phyloP scores from a whole-genome alignment of 1,140 invertebrate species.

The Adoxophyes honmai region DNA sequence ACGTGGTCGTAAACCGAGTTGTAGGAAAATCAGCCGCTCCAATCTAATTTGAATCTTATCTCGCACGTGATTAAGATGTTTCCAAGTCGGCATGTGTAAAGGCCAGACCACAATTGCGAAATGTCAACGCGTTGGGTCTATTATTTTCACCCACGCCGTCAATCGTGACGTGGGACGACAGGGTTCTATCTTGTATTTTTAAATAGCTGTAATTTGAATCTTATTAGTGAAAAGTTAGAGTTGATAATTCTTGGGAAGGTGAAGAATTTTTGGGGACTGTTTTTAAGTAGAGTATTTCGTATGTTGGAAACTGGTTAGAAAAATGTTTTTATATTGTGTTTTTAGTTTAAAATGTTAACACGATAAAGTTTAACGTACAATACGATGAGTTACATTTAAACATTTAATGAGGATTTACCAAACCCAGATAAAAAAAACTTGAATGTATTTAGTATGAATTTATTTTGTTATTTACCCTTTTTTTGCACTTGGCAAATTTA shows the following conservation, averaged over 20 bases:
- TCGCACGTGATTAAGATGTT: neutral
- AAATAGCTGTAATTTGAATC: too few species aligned
- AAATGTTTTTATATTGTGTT: slow-evolving; percentile 13
- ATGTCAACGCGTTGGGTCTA: slow-evolving; percentile 52
- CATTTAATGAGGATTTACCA: too few species aligned
- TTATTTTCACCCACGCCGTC: slow-evolving; percentile 57
- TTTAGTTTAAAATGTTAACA: neutral
- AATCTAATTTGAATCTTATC: neutral
- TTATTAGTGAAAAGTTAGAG: too few species aligned
- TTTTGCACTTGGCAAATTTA: too few species aligned
- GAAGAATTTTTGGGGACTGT: too few species aligned
- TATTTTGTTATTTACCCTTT: too few species aligned
- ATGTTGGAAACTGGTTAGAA: slow-evolving; percentile 6
- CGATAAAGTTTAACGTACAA: neutral
- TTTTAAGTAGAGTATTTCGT: neutral
- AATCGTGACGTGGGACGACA: slow-evolving; percentile 21
- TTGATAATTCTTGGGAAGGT: too few species aligned
- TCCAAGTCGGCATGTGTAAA: neutral
- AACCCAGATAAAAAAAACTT: too few species aligned
- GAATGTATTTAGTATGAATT: too few species aligned
- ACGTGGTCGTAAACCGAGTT: slow-evolving; percentile 4
- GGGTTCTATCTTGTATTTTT: too few species aligned
- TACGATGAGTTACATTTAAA: too few species aligned
- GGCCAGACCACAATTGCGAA: slow-evolving; percentile 40
- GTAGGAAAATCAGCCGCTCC: neutral